A percentile compares a stretch with the other conserved stretches of the same genome.
These are phyloP conservation scores for Daboia siamensis DNA, from an alignment of 2,113 vertebrate genomes.

Conservation along the genomic window DNA sequence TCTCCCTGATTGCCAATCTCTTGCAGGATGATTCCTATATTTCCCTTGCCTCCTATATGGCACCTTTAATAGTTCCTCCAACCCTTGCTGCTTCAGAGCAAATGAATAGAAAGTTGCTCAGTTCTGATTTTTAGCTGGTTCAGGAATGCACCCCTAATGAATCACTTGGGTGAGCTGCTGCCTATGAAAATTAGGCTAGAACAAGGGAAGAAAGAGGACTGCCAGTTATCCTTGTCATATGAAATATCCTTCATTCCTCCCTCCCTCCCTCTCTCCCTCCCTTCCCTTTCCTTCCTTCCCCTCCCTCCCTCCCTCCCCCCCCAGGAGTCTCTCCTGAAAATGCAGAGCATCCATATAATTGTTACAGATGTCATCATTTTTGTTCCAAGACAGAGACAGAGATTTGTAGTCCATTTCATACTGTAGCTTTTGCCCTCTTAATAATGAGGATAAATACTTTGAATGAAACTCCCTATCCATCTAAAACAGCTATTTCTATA, in stretches of 20 bases:
- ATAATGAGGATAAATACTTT: background rate
- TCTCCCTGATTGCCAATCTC: background rate
- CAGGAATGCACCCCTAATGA: background rate
- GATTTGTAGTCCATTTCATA: background rate
- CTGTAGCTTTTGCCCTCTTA: background rate
- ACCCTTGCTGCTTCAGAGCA: background rate
- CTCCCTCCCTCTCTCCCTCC: background rate
- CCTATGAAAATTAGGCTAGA: background rate
- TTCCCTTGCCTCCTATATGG: background rate
- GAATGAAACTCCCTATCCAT: background rate
- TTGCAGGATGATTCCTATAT: background rate
- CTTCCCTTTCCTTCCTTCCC: background rate
- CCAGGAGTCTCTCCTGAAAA: too few relatives aligned
- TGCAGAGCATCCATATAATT: too few relatives aligned
- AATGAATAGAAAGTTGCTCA: background rate
- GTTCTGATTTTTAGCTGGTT: background rate
- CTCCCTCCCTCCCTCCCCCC: accelerated
- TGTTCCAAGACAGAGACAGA: background rate
- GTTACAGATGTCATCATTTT: too few relatives aligned
- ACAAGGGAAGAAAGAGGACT: background rate
- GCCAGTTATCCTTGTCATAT: background rate
- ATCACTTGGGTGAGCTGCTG: background rate
- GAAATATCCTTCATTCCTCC: background rate
- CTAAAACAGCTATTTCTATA: background rate
- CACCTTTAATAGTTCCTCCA: background rate